Evolutionary conservation across 2,888 invertebrate species (phyloP).

Genomic region (Crematogaster levior): DNA sequence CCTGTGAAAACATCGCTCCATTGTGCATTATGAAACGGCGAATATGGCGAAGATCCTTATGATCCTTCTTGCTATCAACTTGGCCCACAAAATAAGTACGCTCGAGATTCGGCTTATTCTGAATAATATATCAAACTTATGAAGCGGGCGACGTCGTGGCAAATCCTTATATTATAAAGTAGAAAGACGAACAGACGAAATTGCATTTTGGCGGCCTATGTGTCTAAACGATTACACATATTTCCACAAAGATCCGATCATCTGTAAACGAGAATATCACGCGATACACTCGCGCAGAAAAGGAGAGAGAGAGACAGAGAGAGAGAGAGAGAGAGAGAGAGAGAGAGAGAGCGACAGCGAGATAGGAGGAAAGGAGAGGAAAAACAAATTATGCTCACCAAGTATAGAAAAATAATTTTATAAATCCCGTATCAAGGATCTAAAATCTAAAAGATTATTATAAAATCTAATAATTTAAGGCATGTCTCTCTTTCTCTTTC

Average conservation of each 20-base stretch:
- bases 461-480: background rate
- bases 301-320: background rate
- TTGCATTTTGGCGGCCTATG: background rate
- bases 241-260: constrained; percentile 37
- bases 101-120: constrained; percentile 51
- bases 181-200: constrained; percentile 15
- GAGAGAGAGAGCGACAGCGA: too few relatives aligned
- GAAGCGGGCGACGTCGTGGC: constrained; percentile 20
- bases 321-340: background rate
- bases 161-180: constrained; percentile 43
- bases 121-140: constrained; percentile 61
- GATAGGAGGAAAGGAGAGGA: background rate
- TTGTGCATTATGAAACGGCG: constrained; percentile 43
- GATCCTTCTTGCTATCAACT: constrained; percentile 49
- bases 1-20: constrained; percentile 16
- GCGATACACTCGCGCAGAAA: background rate
- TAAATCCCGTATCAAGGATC: background rate
- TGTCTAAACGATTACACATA: constrained; percentile 13
- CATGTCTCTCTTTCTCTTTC: background rate
- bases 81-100: constrained; percentile 50
- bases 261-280: constrained; percentile 21
- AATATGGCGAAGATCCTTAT: constrained; percentile 38
- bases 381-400: background rate
- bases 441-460: background rate
- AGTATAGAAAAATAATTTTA: background rate